Evolutionary conservation across 1,140 invertebrate genomes (phyloP).

Genomic region (Onthophagus taurus): DNA sequence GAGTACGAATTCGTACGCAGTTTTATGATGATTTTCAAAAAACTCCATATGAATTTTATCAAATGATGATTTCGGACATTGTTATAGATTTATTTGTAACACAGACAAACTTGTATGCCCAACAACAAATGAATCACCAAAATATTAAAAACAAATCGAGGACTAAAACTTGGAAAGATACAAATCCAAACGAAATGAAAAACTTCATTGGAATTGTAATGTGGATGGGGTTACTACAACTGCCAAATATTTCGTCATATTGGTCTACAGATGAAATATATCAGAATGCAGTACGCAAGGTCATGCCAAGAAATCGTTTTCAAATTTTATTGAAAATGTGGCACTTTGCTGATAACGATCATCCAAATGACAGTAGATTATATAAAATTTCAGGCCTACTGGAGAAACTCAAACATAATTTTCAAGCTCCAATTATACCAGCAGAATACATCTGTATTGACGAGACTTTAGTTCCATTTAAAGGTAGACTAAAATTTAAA

Average conservation of each 20-base stretch:
- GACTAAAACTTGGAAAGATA: neutral
- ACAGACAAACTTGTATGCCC: no score
- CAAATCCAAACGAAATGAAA: neutral
- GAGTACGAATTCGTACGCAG: no score
- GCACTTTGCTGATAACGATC: constrained; percentile 2
- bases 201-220: neutral
- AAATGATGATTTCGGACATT: no score
- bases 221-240: constrained; percentile 2
- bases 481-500: constrained; percentile 27
- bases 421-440: constrained; percentile 22
- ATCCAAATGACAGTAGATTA: neutral
- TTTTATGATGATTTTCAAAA: neutral
- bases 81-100: no score
- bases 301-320: constrained; percentile 8
- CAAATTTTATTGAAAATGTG: neutral
- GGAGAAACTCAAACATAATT: neutral
- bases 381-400: constrained; percentile 8
- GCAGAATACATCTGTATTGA: constrained; percentile 32
- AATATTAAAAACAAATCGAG: neutral
- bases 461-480: constrained; percentile 33
- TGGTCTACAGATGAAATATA: neutral
- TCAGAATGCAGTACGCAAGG: neutral
- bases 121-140: neutral
- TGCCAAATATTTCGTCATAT: constrained; percentile 2
- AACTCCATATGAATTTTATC: no score